phyloP scores from a whole-genome alignment of 2,888 invertebrate species.

The Carabus problematicus region DNA sequence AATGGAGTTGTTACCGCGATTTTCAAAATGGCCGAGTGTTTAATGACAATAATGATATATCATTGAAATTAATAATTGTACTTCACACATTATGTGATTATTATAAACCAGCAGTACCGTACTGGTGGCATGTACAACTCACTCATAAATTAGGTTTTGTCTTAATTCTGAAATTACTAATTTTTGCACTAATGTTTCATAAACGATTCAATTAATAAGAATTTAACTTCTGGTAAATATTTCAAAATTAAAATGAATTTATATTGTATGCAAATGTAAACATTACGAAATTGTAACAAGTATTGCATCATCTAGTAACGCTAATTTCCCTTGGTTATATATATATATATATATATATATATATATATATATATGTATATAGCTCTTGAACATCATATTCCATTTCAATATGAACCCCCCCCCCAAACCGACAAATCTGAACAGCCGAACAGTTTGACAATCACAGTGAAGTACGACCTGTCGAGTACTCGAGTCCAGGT shows the following conservation, averaged over 20 bases:
- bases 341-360: too few species aligned
- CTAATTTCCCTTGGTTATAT: too few species aligned
- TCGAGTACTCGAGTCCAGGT: constrained; percentile 5
- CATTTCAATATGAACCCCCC: background rate
- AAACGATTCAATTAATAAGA: too few species aligned
- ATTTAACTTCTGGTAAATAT: too few species aligned
- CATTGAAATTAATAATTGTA: constrained; percentile 38
- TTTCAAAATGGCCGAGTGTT: constrained; percentile 23
- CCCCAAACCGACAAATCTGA: too few species aligned
- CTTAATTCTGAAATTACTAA: too few species aligned
- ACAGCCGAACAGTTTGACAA: background rate
- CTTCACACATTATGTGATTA: constrained; percentile 21
- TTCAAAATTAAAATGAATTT: background rate
- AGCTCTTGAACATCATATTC: too few species aligned
- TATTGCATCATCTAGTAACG: background rate
- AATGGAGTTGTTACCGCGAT: constrained; percentile 33
- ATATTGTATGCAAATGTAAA: background rate
- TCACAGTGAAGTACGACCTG: background rate
- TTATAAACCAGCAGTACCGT: constrained; percentile 8
- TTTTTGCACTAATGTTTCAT: too few species aligned
- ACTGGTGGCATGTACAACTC: too few species aligned
- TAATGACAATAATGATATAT: constrained; percentile 39
- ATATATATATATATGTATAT: too few species aligned
- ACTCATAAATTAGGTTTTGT: too few species aligned
- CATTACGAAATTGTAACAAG: background rate